These are phyloP conservation scores for Sorex maritimensis DNA, from an alignment of 2,797 vertebrate genomes.

Conservation along the genomic window DNA sequence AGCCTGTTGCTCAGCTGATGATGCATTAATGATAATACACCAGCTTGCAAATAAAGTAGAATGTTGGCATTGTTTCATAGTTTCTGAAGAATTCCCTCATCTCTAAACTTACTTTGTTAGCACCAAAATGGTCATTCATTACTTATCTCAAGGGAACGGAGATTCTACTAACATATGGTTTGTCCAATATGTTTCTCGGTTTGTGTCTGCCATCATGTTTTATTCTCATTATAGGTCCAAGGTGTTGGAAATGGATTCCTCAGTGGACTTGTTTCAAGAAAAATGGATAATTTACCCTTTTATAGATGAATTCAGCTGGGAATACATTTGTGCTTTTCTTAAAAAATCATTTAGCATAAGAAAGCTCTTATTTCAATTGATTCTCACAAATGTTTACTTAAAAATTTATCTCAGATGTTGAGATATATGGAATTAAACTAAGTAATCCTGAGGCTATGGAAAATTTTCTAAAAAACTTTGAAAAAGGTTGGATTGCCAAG, in stretches of 20 bases:
- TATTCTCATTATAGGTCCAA: not conserved
- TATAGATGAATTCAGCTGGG: slow-evolving; percentile 27
- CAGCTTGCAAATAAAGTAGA: not conserved
- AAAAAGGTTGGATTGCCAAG: not conserved
- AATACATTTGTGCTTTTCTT: slow-evolving; percentile 8
- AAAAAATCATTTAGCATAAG: slow-evolving; percentile 27
- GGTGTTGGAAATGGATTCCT: slow-evolving; percentile 14
- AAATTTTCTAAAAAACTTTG: slow-evolving; percentile 38
- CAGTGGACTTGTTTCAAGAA: not conserved
- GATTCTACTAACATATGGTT: not conserved
- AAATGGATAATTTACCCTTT: not conserved
- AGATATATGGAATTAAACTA: not conserved
- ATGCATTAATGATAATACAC: not conserved
- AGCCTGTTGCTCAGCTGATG: not conserved
- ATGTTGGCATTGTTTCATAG: not conserved
- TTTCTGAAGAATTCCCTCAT: not conserved
- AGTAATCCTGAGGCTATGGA: not conserved
- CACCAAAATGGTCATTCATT: not conserved
- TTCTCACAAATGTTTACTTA: not conserved
- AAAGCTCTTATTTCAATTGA: not conserved
- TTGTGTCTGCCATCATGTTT: slow-evolving; percentile 30
- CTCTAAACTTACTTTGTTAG: not conserved
- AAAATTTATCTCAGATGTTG: not conserved
- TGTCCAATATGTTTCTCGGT: not conserved
- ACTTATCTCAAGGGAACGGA: not conserved